Percentiles rank a stretch among this genome's conserved stretches.
Evolutionary conservation across 30 jellyfish, hydroid and myxozoan genomes (phyloP).

Genomic region (Mastigias papua): DNA sequence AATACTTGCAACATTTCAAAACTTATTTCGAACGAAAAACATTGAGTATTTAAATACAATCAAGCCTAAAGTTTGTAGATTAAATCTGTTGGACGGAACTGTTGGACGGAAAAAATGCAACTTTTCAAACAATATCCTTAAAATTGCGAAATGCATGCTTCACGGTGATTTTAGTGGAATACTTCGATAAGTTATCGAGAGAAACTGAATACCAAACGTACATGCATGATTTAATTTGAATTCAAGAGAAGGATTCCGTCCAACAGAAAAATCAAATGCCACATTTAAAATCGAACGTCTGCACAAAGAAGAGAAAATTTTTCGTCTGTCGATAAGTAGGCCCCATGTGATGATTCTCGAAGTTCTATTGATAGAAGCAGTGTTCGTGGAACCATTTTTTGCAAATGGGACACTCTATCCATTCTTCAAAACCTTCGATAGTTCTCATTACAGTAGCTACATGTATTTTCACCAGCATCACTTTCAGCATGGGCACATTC

Average conservation of each 20-base stretch:
- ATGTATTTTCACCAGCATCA: conserved; percentile 9
- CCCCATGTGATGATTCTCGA: background rate
- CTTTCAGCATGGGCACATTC: conserved; percentile 31
- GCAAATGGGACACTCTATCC: conserved; percentile 32
- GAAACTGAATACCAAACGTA: background rate
- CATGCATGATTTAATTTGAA: conserved; percentile 9
- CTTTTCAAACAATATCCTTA: background rate
- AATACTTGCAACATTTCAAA: background rate
- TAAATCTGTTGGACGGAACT: background rate
- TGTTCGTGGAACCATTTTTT: conserved; percentile 22
- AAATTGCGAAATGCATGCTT: background rate
- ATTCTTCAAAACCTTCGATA: background rate
- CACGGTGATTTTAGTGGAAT: background rate
- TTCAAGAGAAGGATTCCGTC: conserved; percentile 9
- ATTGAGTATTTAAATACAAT: background rate
- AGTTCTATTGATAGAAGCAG: conserved; percentile 10
- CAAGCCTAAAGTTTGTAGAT: background rate
- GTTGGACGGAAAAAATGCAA: background rate
- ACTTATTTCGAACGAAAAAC: background rate
- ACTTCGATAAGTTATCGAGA: background rate
- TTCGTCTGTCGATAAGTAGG: background rate
- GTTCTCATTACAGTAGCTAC: conserved; percentile 8
- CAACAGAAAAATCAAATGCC: conserved; percentile 21
- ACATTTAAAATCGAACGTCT: conserved; percentile 1
- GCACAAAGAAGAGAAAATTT: background rate